A percentile compares a stretch with the other conserved stretches of the same genome.
phyloP scores from a whole-genome alignment of 2,113 vertebrate species.

The Dromas ardeola region DNA sequence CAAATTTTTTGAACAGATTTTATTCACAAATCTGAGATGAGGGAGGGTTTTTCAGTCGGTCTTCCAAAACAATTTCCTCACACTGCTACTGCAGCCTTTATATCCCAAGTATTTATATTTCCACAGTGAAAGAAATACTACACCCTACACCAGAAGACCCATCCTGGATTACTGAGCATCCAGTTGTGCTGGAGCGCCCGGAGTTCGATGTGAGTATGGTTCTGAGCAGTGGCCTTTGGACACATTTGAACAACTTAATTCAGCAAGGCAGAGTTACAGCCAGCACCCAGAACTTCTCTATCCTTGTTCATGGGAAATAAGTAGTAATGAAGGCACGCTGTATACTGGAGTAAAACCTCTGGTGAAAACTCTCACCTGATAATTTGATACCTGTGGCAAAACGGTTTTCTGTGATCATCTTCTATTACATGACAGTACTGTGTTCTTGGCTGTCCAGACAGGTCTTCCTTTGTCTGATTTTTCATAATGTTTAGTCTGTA shows the following conservation, averaged over 20 bases:
- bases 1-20: neutral
- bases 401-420: neutral
- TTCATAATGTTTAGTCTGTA: neutral
- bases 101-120: neutral
- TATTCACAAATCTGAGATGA: neutral
- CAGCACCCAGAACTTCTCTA: neutral
- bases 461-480: neutral
- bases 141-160: conserved; percentile 50
- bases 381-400: neutral
- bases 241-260: neutral
- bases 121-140: conserved; percentile 74
- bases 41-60: neutral
- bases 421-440: neutral
- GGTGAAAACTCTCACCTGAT: neutral
- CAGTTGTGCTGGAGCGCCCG: conserved; percentile 16
- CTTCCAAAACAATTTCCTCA: neutral
- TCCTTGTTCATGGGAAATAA: neutral
- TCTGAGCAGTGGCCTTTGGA: neutral
- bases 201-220: conserved; percentile 63
- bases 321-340: neutral
- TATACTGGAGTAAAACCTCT: neutral
- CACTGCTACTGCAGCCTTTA: neutral
- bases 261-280: neutral
- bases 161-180: conserved; percentile 61
- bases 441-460: neutral